phyloP scores from a whole-genome alignment of 2,888 invertebrate genomes.

The Lepidocyrtoides sp. region DNA sequence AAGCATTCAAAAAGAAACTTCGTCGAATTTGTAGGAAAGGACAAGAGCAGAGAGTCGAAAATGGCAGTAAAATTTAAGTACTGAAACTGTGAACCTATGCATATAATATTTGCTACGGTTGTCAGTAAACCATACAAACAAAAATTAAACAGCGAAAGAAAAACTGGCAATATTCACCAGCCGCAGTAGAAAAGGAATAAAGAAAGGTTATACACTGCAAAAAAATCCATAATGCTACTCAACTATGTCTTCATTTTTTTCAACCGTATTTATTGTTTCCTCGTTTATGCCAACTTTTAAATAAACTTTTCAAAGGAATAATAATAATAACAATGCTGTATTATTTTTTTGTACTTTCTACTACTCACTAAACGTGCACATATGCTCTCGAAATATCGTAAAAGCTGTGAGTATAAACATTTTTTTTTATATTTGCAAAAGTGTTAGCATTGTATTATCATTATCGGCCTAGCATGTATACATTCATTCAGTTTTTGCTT shows the following conservation, averaged over 20 bases:
- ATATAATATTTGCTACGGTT: background rate
- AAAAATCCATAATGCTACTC: background rate
- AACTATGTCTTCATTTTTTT: slow-evolving; percentile 53
- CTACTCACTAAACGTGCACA: background rate
- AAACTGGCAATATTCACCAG: slow-evolving; percentile 6
- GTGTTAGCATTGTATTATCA: slow-evolving; percentile 17
- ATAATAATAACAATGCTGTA: background rate
- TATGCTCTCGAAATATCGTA: background rate
- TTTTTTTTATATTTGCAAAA: slow-evolving; percentile 52
- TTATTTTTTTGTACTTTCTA: background rate
- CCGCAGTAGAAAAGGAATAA: background rate
- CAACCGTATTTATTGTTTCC: slow-evolving; percentile 56
- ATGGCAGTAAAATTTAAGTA: slow-evolving; percentile 44
- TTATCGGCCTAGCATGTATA: slow-evolving; percentile 24
- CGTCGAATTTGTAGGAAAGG: background rate
- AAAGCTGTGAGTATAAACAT: background rate
- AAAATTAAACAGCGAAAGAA: too few relatives aligned
- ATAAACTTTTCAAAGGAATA: slow-evolving; percentile 16
- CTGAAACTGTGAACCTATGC: slow-evolving; percentile 24
- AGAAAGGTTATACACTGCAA: background rate
- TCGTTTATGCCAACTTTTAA: slow-evolving; percentile 51
- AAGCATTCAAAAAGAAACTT: background rate
- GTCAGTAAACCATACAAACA: slow-evolving; percentile 8
- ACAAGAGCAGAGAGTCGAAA: slow-evolving; percentile 41
- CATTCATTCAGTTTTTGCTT: slow-evolving; percentile 26